Percentiles rank a stretch among this genome's conserved stretches.
phyloP scores from a whole-genome alignment of 2,888 invertebrate species.

The Dioctria linearis region DNA sequence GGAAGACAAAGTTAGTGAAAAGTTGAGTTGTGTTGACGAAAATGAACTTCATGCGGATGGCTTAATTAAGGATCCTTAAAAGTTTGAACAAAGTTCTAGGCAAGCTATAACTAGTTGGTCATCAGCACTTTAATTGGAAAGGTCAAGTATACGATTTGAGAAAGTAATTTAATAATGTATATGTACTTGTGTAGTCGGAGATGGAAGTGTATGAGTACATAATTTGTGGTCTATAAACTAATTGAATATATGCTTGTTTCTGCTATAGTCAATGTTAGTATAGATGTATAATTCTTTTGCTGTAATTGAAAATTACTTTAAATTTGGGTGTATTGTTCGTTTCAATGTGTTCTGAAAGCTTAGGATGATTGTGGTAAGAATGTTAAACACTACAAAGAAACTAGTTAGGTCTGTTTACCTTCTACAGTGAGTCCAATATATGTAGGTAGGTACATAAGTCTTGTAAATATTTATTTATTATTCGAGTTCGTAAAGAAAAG shows the following conservation, averaged over 20 bases:
- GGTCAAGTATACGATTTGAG: constrained; percentile 25
- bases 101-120: constrained; percentile 39
- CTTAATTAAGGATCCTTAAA: constrained; percentile 43
- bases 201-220: too few species aligned
- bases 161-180: background rate
- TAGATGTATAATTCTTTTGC: too few species aligned
- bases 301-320: too few species aligned
- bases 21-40: constrained; percentile 37
- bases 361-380: too few species aligned
- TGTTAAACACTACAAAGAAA: too few species aligned
- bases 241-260: constrained; percentile 28
- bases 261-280: background rate
- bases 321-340: too few species aligned
- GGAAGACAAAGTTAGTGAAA: constrained; percentile 50
- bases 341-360: too few species aligned
- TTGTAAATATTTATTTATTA: too few species aligned
- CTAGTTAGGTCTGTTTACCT: too few species aligned
- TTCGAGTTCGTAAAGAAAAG: too few species aligned
- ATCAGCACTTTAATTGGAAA: constrained; percentile 34
- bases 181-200: background rate
- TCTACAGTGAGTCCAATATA: too few species aligned
- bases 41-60: constrained; percentile 29
- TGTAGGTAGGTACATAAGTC: too few species aligned
- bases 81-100: constrained; percentile 28
- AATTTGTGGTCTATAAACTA: constrained; percentile 1